These are phyloP conservation scores for Lysandra coridon DNA, from an alignment of 2,888 invertebrate genomes.

Conservation along the genomic window DNA sequence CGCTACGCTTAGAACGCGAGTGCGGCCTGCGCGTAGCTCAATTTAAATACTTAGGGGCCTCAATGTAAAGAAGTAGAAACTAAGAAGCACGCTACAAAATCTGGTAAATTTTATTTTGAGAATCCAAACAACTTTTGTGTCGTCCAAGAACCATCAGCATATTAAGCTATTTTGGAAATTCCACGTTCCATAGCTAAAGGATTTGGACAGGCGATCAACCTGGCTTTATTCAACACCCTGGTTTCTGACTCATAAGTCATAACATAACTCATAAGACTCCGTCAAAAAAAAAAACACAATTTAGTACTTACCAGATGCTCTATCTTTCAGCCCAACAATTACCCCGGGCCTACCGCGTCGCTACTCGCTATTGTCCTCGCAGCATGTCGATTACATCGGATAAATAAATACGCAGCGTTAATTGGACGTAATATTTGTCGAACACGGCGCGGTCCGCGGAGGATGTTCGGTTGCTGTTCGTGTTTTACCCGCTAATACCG, in stretches of 20 bases:
- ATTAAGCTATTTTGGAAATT: neutral
- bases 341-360: conserved; percentile 29
- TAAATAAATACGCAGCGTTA: conserved; percentile 29
- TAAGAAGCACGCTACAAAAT: no score
- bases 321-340: conserved; percentile 33
- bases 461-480: neutral
- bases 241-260: no score
- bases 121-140: neutral
- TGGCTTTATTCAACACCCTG: neutral
- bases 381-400: conserved; percentile 30
- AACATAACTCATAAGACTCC: neutral
- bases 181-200: neutral
- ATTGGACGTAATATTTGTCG: conserved; percentile 28
- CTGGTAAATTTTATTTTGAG: neutral
- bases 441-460: conserved; percentile 12
- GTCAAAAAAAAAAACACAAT: neutral
- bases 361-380: conserved; percentile 31
- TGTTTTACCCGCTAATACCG: neutral
- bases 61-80: neutral
- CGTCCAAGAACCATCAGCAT: neutral
- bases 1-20: conserved; percentile 50
- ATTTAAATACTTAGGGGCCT: conserved; percentile 39
- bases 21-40: conserved; percentile 42
- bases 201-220: neutral
- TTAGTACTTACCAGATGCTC: conserved; percentile 10